Evolutionary conservation across 2,113 vertebrate species (phyloP), one percentile per base, ranked within the genome.

Genomic region (Acrocephalus arundinaceus): DNA sequence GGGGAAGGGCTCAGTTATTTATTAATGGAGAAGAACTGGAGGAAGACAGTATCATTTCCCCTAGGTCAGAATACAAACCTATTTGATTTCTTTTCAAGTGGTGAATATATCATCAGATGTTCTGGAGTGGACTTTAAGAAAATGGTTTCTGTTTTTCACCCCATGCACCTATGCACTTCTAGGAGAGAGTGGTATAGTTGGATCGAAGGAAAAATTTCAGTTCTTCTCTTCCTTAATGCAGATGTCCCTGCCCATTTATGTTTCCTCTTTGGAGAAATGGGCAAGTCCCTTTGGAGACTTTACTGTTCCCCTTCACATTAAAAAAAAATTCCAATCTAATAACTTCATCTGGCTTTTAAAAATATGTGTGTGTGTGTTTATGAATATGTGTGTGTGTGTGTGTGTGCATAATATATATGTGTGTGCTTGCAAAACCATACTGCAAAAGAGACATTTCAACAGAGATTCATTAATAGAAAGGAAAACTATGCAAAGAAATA

Each of bases 301-400:
- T 62, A 88, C 21, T 67, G 33, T 67, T 80, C 33, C 21, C 10
- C 18, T 90, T 80, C 89, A 54, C 10, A n/a, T 55, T 83, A n/a
- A 68, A 89, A 91, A 85, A 43, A 45, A 45, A 39, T 1, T 30
- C 22, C 25, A 35, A 22, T 78, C 21, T 62, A 46, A 46, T 59
- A 27, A 30, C 6, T 63, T 84, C 6, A 46, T 45, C 55, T 87
- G 33, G 6, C 15, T 72, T 91, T 81, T 27, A 4, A 30, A 89
- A 61, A 16, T 16, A 0, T 48, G 2, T 35, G 15, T 45, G 3
- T 39, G 18, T 22, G 13, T 52, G 4, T 58, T 2, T 35, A 17
- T 18, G 30, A 31, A 68, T 59, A 45, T 19, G 20, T n/a, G 21
- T 21, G 65, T 9, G 30, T 22, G 27, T 19, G 20, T n/a, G 21